phyloP scores from a whole-genome alignment of 1,140 invertebrate species.

The Harpegnathos saltator region DNA sequence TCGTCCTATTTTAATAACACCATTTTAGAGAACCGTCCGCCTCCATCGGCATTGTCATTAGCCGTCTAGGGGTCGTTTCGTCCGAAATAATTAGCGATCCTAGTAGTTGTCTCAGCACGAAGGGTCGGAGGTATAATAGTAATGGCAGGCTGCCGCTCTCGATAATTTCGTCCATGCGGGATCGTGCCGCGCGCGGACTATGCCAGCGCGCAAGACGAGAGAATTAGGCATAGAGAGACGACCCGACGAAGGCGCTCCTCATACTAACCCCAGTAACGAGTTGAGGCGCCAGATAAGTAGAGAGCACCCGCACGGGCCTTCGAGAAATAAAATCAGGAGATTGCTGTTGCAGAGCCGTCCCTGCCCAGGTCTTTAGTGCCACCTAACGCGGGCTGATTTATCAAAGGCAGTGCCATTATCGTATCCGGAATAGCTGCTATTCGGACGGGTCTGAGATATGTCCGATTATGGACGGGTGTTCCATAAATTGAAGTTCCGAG shows the following conservation, averaged over 20 bases:
- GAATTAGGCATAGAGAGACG: conserved; percentile 72
- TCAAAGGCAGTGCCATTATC: conserved; percentile 49
- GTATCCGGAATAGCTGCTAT: conserved; percentile 34
- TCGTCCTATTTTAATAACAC: conserved; percentile 74
- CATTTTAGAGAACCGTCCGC: conserved; percentile 54
- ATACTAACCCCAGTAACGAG: conserved; percentile 70
- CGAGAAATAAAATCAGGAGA: conserved; percentile 65
- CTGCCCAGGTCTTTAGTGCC: conserved; percentile 31
- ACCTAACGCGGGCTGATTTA: conserved; percentile 58
- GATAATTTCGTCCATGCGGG: conserved; percentile 63
- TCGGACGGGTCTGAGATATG: conserved; percentile 39
- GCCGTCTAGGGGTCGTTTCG: conserved; percentile 69
- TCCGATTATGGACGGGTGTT: conserved; percentile 55
- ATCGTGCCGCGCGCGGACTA: conserved; percentile 33
- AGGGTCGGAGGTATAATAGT: conserved; percentile 65
- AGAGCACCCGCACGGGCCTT: conserved; percentile 65
- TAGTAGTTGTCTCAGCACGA: conserved; percentile 57
- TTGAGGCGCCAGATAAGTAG: conserved; percentile 80
- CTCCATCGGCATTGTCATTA: conserved; percentile 75
- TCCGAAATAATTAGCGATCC: conserved; percentile 76
- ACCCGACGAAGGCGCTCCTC: conserved; percentile 53
- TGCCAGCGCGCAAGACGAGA: background rate
- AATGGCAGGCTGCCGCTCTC: conserved; percentile 71
- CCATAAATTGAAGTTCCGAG: conserved; percentile 43
- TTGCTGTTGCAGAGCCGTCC: conserved; percentile 4